These are phyloP conservation scores for Microcebus lehilahytsara DNA, from an alignment of 2,113 vertebrate species.

Conservation along the genomic window DNA sequence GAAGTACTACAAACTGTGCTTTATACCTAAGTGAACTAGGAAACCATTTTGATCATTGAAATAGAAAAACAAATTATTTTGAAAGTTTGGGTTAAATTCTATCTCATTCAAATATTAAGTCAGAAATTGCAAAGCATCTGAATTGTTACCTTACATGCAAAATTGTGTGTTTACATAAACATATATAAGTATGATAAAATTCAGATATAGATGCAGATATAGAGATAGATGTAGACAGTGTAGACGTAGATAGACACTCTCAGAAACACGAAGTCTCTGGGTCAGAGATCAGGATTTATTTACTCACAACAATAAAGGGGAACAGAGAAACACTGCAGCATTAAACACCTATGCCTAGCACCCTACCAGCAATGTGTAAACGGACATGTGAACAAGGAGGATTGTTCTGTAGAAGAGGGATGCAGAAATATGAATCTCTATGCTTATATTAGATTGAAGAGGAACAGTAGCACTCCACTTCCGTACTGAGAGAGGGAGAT, in stretches of 20 bases:
- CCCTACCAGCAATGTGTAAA: not conserved
- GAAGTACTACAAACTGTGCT: not conserved
- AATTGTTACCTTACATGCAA: not conserved
- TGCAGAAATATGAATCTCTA: not conserved
- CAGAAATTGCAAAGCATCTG: not conserved
- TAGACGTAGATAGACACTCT: not conserved
- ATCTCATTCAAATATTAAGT: not conserved
- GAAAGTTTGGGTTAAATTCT: not conserved
- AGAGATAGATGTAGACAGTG: not conserved
- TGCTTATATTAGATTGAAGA: not conserved
- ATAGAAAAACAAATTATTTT: not conserved
- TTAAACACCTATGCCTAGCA: not conserved
- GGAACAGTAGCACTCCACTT: accelerated
- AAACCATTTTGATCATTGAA: not conserved
- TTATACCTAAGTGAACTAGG: not conserved
- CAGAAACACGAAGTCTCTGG: not conserved
- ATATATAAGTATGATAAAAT: not conserved
- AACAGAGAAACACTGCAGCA: not conserved
- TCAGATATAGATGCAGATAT: not conserved
- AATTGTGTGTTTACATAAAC: not conserved
- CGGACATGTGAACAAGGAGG: not conserved
- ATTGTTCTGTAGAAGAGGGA: not conserved
- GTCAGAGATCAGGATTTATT: not conserved
- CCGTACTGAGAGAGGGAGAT: not conserved
- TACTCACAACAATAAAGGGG: not conserved